Percentiles rank a stretch among this genome's conserved stretches.
These are phyloP conservation scores for Leuctra nigra DNA, from an alignment of 2,888 invertebrate genomes.

Conservation along the genomic window DNA sequence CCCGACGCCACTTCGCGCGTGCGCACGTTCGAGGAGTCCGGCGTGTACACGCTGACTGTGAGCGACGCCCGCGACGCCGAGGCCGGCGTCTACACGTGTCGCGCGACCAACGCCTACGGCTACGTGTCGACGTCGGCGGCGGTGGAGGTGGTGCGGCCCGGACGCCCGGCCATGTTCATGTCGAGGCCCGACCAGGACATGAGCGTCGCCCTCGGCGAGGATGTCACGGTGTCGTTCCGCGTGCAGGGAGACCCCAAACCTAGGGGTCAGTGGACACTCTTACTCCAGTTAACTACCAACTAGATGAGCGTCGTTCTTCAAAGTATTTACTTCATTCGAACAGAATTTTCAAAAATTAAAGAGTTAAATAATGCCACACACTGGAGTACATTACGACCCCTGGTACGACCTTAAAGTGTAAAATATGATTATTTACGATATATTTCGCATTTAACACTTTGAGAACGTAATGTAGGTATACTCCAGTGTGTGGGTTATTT, in stretches of 20 bases:
- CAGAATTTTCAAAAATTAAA: too few species aligned
- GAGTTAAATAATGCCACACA: too few species aligned
- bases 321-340: too few species aligned
- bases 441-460: too few species aligned
- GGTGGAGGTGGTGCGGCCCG: conserved; percentile 45
- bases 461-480: too few species aligned
- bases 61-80: conserved; percentile 34
- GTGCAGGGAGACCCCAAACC: conserved; percentile 79
- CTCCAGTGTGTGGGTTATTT: too few species aligned
- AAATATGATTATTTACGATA: too few species aligned
- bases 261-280: too few species aligned
- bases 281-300: too few species aligned
- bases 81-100: conserved; percentile 37
- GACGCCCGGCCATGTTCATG: conserved; percentile 70
- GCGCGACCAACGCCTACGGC: conserved; percentile 67
- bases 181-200: conserved; percentile 72
- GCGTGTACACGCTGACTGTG: conserved; percentile 57
- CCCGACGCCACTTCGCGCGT: conserved; percentile 47
- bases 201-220: conserved; percentile 69
- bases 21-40: conserved; percentile 64
- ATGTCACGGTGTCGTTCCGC: conserved; percentile 75
- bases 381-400: too few species aligned
- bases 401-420: too few species aligned
- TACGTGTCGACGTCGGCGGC: conserved; percentile 66
- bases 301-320: too few species aligned